A percentile compares a stretch with the other conserved stretches of the same genome.
Conservation (phyloP, 2,888 invertebrate genomes). For the Phytoseiulus persimilis region DNA sequence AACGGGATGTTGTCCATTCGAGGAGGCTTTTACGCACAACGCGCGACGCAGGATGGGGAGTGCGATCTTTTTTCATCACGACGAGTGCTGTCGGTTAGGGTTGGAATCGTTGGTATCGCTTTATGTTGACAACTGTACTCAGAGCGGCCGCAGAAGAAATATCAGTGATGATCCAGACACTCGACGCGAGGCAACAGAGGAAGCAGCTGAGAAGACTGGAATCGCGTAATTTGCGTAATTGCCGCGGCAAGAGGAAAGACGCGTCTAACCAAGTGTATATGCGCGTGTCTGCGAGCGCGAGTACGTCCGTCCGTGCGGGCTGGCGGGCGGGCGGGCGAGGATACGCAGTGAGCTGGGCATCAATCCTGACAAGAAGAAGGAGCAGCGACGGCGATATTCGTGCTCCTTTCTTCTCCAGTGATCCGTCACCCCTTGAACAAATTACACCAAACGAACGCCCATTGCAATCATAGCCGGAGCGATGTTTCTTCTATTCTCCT, state of each 20-base stretch:
- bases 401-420: conserved; percentile 5
- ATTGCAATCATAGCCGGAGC: neutral
- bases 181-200: neutral
- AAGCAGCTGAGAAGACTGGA: neutral
- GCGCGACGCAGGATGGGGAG: no score
- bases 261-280: neutral
- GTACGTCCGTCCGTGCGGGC: neutral
- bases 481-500: neutral
- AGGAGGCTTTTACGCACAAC: no score
- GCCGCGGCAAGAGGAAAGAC: neutral
- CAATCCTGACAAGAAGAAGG: neutral
- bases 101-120: neutral
- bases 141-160: neutral
- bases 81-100: neutral
- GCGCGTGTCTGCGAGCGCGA: neutral
- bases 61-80: neutral
- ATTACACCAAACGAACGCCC: conserved; percentile 5
- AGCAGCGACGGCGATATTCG: neutral
- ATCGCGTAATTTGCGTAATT: neutral
- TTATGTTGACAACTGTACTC: neutral
- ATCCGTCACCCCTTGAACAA: neutral
- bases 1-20: no score
- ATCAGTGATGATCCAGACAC: neutral
- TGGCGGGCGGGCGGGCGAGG: neutral
- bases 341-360: neutral